Percentiles rank a stretch among this genome's conserved stretches.
phyloP scores from a whole-genome alignment of 2,797 vertebrate species.

The Ciconia nigra region DNA sequence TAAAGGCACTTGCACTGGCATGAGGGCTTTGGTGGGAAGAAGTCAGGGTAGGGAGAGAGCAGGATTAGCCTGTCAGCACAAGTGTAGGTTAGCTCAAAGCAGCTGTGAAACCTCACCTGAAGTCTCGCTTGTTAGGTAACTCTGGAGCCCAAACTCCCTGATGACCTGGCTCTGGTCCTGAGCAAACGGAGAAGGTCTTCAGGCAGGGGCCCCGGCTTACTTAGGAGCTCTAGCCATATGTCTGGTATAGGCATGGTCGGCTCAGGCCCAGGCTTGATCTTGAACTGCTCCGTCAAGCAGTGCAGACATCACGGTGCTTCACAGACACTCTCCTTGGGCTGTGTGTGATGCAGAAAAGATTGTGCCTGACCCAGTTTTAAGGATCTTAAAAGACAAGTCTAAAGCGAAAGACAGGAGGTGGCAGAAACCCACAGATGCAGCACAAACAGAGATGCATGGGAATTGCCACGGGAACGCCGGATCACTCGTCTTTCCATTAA shows the following conservation, averaged over 20 bases:
- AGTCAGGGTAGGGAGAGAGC: not conserved
- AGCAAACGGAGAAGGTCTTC: not conserved
- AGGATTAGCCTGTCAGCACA: not conserved
- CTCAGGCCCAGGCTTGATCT: not conserved
- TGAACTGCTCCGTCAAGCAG: not conserved
- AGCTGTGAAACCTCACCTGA: not conserved
- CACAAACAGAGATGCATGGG: not conserved
- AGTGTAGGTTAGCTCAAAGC: not conserved
- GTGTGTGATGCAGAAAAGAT: not conserved
- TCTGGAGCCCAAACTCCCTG: not conserved
- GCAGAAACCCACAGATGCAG: not conserved
- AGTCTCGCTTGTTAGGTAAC: not conserved
- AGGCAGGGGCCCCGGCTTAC: not conserved
- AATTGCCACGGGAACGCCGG: fast-evolving
- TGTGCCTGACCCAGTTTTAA: not conserved
- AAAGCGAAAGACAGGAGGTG: not conserved
- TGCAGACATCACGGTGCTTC: not conserved
- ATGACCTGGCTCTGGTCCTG: not conserved
- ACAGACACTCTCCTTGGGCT: not conserved
- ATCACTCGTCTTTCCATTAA: not conserved
- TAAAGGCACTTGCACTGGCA: not conserved
- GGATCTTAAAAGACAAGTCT: not conserved
- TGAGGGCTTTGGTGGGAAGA: not conserved
- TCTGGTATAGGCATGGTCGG: not conserved
- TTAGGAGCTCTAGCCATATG: fast-evolving